Conservation (phyloP, 2,888 invertebrate genomes). For the Scaptomyza reducta region DNA sequence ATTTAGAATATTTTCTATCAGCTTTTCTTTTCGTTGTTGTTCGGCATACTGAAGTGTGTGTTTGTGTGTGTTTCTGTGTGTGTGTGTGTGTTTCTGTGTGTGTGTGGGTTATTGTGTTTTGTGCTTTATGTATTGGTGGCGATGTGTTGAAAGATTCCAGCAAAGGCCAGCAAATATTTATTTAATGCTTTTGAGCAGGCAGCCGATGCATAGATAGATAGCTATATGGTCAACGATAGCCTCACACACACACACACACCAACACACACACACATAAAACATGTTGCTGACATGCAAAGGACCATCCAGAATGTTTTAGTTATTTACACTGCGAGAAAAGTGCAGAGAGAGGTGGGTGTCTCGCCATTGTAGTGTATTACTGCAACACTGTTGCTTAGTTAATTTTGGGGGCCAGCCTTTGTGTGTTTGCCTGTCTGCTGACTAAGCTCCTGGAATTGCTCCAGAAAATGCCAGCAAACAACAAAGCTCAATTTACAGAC, state of each 20-base stretch:
- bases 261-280: constrained; percentile 21
- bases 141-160: constrained; percentile 76
- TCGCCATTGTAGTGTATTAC: constrained; percentile 13
- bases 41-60: constrained; percentile 18
- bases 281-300: constrained; percentile 49
- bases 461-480: constrained; percentile 50
- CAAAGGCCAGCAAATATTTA: constrained; percentile 78
- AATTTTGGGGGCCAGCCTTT: constrained; percentile 57
- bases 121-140: constrained; percentile 49
- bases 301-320: constrained; percentile 30
- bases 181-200: constrained; percentile 73
- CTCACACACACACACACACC: not conserved
- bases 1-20: constrained; percentile 64
- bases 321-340: constrained; percentile 30
- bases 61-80: constrained; percentile 13
- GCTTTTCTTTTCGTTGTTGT: not conserved
- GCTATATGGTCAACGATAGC: constrained; percentile 28
- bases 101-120: constrained; percentile 36
- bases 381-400: constrained; percentile 67
- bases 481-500: constrained; percentile 46
- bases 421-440: constrained; percentile 58
- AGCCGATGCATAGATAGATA: constrained; percentile 45
- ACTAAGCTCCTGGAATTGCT: constrained; percentile 52
- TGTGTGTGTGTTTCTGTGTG: constrained; percentile 23
- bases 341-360: not conserved